Evolutionary conservation across 1,140 invertebrate genomes (phyloP), one percentile per base, ranked within the genome.

Genomic region (Leptinotarsa texana): DNA sequence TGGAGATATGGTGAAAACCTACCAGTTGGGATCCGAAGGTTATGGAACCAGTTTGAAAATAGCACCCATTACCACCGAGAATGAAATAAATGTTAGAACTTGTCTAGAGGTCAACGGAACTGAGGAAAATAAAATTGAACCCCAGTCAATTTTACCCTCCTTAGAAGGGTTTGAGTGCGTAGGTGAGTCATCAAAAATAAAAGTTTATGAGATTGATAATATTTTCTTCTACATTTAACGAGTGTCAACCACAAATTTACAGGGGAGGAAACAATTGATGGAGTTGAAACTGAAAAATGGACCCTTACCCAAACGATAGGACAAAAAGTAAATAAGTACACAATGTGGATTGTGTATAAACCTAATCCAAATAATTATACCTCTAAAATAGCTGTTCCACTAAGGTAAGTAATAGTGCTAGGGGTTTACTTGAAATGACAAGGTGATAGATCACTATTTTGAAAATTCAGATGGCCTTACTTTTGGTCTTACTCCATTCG

Each of bases 1-100:
- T 88, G 94, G 94, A 80, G 94, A 94, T 24, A 94, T 96, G 92
- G 94, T 95, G 1, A 93, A 95, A 85, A 97, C 95, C 0, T 95
- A 94, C 83, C 95, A 97, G 85, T 82, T 95, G 15, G 86, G 89
- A 2, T 85, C 78, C 0, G 84, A 81, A 70, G 74, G 86, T 3
- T 94, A 88, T 86, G 96, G 96, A 4, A 88, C 89, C 0, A 92
- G 90, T 77, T 87, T 95, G 22, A 97, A 98, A 90, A 86, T 98
- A 61, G 95, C 93, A 1, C 96, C 95, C 3, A 88, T 97, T 74
- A 96, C 95, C 1, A 96, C 92, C 1, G 92, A 95, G 81, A 83
- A 83, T 15, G 87, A 90, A 57, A 72, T 87, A 3, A 97, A 96
- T 85, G 85, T 90, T 74, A 83, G 90, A 33, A 93, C 91, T 13